Percentiles rank a stretch among this genome's conserved stretches.
Conservation (phyloP, 2,797 vertebrate genomes). For the Sebastes aleutianus region DNA sequence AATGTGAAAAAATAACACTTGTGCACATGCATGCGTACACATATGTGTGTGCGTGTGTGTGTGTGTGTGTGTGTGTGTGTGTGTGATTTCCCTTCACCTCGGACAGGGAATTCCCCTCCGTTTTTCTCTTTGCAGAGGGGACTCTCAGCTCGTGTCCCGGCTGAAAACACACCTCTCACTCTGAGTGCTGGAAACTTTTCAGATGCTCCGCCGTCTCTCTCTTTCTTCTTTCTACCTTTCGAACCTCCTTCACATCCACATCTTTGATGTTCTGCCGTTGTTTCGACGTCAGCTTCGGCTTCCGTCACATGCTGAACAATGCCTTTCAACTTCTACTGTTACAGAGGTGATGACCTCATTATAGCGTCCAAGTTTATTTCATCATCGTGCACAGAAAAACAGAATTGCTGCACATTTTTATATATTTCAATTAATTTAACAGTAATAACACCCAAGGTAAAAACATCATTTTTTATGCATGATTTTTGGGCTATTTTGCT, state of each 20-base stretch:
- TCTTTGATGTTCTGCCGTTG: not conserved
- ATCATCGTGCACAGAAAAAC: not conserved
- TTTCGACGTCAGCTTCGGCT: not conserved
- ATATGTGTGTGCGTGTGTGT: not conserved
- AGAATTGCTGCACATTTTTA: not conserved
- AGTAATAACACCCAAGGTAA: no score
- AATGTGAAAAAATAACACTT: slow-evolving; percentile 22
- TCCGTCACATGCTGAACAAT: not conserved
- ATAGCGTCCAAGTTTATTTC: not conserved
- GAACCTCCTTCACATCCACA: slow-evolving; percentile 8
- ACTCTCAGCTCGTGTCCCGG: slow-evolving; percentile 43
- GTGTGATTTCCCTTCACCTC: slow-evolving; percentile 57
- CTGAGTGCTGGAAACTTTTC: slow-evolving; percentile 69
- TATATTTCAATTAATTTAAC: not conserved
- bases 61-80: not conserved
- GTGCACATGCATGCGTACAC: not conserved
- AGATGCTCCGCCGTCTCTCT: slow-evolving; percentile 15
- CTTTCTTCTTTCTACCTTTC: not conserved
- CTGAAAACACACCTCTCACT: slow-evolving; percentile 39
- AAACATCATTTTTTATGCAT: no score
- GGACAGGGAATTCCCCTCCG: slow-evolving; percentile 70
- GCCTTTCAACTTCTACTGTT: not conserved
- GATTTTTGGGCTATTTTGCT: no score
- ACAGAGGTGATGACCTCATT: not conserved
- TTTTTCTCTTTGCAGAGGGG: slow-evolving; percentile 53